phyloP scores from a whole-genome alignment of 2,113 vertebrate species.

The Pithys albifrons region DNA sequence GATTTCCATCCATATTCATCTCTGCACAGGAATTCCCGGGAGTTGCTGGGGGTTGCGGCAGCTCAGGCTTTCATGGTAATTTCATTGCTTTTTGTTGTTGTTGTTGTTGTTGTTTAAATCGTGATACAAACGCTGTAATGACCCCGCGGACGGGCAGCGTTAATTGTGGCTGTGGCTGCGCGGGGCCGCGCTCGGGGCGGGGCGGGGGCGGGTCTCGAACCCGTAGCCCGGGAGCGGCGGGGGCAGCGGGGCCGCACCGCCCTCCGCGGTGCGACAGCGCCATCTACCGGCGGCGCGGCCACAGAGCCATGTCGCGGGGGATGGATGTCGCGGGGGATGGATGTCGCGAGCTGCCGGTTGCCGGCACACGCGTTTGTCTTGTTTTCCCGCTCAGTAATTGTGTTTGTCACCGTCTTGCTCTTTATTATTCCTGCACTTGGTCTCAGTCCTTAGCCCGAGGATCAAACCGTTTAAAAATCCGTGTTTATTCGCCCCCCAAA shows the following conservation, averaged over 20 bases:
- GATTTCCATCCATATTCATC: conserved; percentile 67
- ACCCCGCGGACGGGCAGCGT: not conserved
- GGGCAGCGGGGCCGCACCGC: not conserved
- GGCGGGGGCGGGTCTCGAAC: not conserved
- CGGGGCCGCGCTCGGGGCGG: not conserved
- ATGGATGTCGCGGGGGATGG: not conserved
- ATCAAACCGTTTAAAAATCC: accelerated
- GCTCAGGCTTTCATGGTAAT: not conserved
- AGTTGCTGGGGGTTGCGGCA: conserved; percentile 19
- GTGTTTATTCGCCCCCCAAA: accelerated
- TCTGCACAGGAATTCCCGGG: conserved; percentile 7
- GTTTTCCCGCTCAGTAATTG: accelerated
- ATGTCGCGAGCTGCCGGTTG: not conserved
- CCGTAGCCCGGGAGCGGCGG: not conserved
- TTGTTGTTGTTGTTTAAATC: not conserved
- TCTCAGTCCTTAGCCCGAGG: accelerated
- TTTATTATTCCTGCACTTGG: accelerated
- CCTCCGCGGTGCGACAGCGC: conserved; percentile 69
- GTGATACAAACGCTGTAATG: not conserved
- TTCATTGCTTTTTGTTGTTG: not conserved
- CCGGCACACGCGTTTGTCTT: accelerated
- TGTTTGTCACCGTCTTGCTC: not conserved
- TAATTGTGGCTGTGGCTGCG: not conserved
- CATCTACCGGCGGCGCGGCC: conserved; percentile 61
- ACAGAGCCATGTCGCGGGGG: not conserved